Evolutionary conservation across 2,797 vertebrate species (phyloP), one percentile per base, ranked within the genome.

Genomic region (Spheniscus humboldti): DNA sequence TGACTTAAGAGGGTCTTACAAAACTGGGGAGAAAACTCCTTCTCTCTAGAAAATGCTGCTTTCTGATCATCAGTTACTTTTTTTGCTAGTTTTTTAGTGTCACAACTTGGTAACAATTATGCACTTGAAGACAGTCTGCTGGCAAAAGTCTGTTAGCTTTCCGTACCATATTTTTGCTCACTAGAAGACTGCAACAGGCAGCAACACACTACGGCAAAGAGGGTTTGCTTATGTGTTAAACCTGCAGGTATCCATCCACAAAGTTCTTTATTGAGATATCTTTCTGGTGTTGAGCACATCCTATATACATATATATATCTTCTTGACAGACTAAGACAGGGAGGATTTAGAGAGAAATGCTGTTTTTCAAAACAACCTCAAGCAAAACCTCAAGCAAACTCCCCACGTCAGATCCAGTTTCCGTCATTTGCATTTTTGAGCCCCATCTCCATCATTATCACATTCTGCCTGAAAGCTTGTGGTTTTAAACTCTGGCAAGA

Each of bases 321-420:
- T 93, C 87, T 72, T 95, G 96, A 90, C 53, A 94, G 69, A 87
- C 37, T 57, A 48, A 89, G 66, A 79, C 55, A 82, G 81, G 73
- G 22, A 93, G 64, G 76, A 73, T 84, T 95, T 80, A 37, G 75
- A 93, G 79, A 97, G 62, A 96, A 94, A 88, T 47, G 63, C 69
- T 85, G 91, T 76, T 92, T 95, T 94, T 86, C 94, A 91, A 97
- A 96, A 95, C 90, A 94, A 75, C 86, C 86, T 97, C 86, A 87
- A 97, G 94, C 52, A 66, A 47, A 92, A 56, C 18, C 52, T 97
- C 93, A 80, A 74, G 95, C 86, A 59, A 96, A 84, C 71, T 94
- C 94, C 79, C 81, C 15, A 1, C 48, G 53, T 64, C 80, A 69
- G 53, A 93, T 94, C 82, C 64, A 62, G n/a, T 92, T 96, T 95